These are phyloP conservation scores for Tiphia femorata DNA, from an alignment of 2,888 invertebrate species.

Conservation along the genomic window DNA sequence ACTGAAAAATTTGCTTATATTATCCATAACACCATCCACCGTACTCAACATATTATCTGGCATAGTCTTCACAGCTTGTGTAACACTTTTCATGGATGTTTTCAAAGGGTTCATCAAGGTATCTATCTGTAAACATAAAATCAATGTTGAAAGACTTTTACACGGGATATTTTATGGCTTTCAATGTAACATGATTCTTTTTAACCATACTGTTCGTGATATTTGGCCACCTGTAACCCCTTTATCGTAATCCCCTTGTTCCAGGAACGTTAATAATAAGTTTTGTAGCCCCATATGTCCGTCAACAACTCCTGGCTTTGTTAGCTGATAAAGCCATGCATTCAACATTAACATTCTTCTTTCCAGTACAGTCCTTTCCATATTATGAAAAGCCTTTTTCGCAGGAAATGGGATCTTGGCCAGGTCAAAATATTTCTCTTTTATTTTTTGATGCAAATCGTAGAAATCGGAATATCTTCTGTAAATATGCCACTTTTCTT, in stretches of 20 bases:
- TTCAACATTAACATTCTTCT: conserved; percentile 86
- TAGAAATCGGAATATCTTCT: conserved; percentile 95
- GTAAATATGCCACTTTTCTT: conserved; percentile 91
- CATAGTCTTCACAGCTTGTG: conserved; percentile 84
- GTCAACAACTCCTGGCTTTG: conserved; percentile 74
- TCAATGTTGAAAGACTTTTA: not conserved
- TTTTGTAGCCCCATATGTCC: conserved; percentile 76
- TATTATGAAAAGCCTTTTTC: conserved; percentile 95
- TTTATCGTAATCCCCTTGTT: conserved; percentile 79
- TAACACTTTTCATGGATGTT: conserved; percentile 82
- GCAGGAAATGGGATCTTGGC: conserved; percentile 86
- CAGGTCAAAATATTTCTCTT: conserved; percentile 86
- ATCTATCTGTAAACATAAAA: conserved; percentile 71
- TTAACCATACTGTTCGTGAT: conserved; percentile 74
- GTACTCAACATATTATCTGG: conserved; percentile 90
- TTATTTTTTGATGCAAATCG: conserved; percentile 86
- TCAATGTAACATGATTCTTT: too few species aligned
- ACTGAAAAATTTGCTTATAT: conserved; percentile 81
- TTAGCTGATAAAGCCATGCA: conserved; percentile 81
- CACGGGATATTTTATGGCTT: too few species aligned
- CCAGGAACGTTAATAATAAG: conserved; percentile 76
- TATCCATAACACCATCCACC: conserved; percentile 87
- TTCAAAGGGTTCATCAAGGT: conserved; percentile 85
- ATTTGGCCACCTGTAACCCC: conserved; percentile 74
- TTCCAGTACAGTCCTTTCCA: conserved; percentile 87